A percentile compares a stretch with the other conserved stretches of the same genome.
Conservation (phyloP, 2,888 invertebrate species). For the Agriotes lineatus region DNA sequence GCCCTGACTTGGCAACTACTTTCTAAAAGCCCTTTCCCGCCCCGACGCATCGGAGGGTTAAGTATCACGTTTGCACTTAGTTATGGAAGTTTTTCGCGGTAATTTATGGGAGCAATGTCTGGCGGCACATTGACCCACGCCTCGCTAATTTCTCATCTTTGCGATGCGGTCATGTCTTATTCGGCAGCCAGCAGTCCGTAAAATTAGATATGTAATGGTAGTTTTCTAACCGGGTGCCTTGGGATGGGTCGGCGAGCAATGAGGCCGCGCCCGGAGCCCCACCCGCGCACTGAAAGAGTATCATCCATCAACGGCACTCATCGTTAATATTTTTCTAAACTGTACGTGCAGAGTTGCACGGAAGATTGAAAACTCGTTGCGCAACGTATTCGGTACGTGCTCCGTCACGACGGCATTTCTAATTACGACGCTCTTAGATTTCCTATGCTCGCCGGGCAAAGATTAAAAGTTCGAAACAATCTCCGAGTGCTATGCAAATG, state of each 20-base stretch:
- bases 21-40: neutral
- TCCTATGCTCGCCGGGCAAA: too few species aligned
- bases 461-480: too few species aligned
- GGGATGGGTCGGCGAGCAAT: slow-evolving; percentile 43
- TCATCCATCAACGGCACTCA: slow-evolving; percentile 33
- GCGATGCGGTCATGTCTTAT: slow-evolving; percentile 49
- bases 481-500: too few species aligned
- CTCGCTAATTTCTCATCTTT: slow-evolving; percentile 50
- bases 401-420: neutral
- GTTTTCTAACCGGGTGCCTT: slow-evolving; percentile 45
- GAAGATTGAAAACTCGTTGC: neutral
- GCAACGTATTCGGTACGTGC: neutral
- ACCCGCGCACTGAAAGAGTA: slow-evolving; percentile 11
- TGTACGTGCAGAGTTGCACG: neutral
- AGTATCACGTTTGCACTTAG: slow-evolving; percentile 22
- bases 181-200: slow-evolving; percentile 50
- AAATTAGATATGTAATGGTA: slow-evolving; percentile 51
- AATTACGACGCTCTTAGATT: neutral
- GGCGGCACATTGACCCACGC: slow-evolving; percentile 37
- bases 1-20: neutral
- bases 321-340: slow-evolving; percentile 4
- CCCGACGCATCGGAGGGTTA: neutral
- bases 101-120: slow-evolving; percentile 35
- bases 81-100: slow-evolving; percentile 19
- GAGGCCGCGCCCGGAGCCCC: slow-evolving; percentile 37